These are phyloP conservation scores for Philereme vetulata DNA, from an alignment of 2,888 invertebrate species.

Conservation along the genomic window DNA sequence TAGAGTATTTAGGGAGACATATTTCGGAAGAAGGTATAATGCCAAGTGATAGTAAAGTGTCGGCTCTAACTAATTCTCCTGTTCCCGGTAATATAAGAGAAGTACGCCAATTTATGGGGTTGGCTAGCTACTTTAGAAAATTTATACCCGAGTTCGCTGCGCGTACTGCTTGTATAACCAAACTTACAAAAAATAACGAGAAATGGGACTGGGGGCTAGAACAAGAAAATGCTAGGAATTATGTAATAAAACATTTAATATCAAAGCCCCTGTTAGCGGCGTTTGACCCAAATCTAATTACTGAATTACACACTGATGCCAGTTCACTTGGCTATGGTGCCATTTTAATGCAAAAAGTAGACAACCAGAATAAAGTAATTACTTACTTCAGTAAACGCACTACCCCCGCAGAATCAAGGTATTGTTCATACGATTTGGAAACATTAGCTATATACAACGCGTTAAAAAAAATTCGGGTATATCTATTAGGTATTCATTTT, in stretches of 20 bases:
- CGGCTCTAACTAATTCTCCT: constrained; percentile 3
- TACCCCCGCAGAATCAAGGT: constrained; percentile 37
- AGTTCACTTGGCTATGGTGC: constrained; percentile 45
- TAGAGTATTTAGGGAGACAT: constrained; percentile 12
- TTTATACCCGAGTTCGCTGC: constrained; percentile 12
- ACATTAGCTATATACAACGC: no score
- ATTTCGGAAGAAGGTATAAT: background rate
- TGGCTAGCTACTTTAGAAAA: constrained; percentile 15
- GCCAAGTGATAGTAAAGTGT: constrained; percentile 6
- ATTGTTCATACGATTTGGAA: constrained; percentile 53
- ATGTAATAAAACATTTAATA: constrained; percentile 35
- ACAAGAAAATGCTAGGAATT: background rate
- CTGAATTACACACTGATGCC: constrained; percentile 42
- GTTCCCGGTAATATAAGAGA: constrained; percentile 3
- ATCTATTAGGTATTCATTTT: no score
- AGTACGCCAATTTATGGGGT: constrained; percentile 15
- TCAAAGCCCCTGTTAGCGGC: constrained; percentile 37
- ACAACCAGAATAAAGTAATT: constrained; percentile 39
- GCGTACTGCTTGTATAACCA: constrained; percentile 2
- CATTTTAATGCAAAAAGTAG: constrained; percentile 47
- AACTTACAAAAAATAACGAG: constrained; percentile 2
- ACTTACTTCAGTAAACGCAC: constrained; percentile 35
- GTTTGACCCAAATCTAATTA: constrained; percentile 36
- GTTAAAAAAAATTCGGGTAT: no score
- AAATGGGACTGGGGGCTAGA: constrained; percentile 8